Percentiles rank a stretch among this genome's conserved stretches.
phyloP scores from a whole-genome alignment of 2,113 vertebrate genomes.

The Silurus glanis region DNA sequence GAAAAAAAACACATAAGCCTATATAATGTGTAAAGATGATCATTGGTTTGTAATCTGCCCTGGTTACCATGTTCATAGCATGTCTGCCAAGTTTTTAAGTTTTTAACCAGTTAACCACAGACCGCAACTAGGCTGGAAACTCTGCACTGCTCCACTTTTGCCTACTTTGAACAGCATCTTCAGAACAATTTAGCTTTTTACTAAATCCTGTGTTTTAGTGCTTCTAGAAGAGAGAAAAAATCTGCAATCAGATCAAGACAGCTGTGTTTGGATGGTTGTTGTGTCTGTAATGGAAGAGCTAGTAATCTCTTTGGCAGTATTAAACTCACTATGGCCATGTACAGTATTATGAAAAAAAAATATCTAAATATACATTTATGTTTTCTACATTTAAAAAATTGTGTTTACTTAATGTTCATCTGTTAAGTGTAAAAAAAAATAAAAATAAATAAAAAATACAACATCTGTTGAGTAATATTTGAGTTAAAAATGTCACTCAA shows the following conservation, averaged over 20 bases:
- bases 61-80: conserved; percentile 17
- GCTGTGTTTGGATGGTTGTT: conserved; percentile 16
- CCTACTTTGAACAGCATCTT: conserved; percentile 49
- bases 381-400: background rate
- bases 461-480: background rate
- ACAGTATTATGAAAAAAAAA: background rate
- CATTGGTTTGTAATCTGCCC: conserved; percentile 3
- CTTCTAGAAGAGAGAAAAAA: conserved; percentile 42
- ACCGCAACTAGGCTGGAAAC: conserved; percentile 30
- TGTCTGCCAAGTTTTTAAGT: conserved; percentile 3
- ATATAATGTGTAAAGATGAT: background rate
- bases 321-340: conserved; percentile 20
- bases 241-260: conserved; percentile 20
- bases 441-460: background rate
- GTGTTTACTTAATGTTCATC: background rate
- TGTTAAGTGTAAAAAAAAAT: background rate
- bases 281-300: conserved; percentile 5
- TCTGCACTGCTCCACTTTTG: conserved; percentile 45
- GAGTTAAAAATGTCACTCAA: conserved; percentile 14
- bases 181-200: conserved; percentile 49
- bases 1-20: background rate
- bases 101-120: conserved; percentile 18
- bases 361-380: background rate
- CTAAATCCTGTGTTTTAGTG: conserved; percentile 41
- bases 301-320: conserved; percentile 28